Evolutionary conservation across 2,113 vertebrate species (phyloP).

Genomic region (Melozone crissalis): DNA sequence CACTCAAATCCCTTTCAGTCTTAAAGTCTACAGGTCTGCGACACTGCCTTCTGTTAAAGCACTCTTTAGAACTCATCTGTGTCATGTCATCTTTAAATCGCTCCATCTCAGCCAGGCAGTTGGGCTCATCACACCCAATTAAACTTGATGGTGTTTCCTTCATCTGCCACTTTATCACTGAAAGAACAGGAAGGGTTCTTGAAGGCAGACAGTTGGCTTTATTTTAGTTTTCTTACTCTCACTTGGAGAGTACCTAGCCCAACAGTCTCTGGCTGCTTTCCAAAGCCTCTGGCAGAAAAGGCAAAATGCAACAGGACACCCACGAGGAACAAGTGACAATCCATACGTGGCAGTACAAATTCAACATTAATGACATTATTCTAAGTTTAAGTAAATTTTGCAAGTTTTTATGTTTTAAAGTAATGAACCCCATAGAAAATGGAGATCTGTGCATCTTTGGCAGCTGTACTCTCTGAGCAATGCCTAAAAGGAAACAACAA

Average conservation of each 20-base stretch:
- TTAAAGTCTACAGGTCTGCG: neutral
- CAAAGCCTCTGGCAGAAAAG: neutral
- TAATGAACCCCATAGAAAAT: neutral
- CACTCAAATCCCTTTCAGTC: neutral
- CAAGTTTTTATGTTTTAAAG: neutral
- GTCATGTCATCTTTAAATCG: neutral
- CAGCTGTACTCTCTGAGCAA: neutral
- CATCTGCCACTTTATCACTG: neutral
- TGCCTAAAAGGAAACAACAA: neutral
- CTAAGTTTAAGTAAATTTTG: neutral
- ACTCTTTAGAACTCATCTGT: neutral
- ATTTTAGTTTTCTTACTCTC: neutral
- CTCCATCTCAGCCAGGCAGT: neutral
- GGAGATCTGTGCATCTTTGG: neutral
- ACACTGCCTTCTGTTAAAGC: neutral
- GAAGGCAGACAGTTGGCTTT: neutral
- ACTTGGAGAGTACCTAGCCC: neutral
- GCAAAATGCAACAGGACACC: neutral
- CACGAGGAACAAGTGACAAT: neutral
- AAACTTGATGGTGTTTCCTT: neutral
- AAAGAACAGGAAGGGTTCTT: neutral
- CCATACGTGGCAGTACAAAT: neutral
- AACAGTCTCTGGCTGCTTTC: neutral
- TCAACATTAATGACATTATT: neutral
- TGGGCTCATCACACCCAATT: neutral